Base-by-base conservation (phyloP, 2,888 invertebrate genomes). In the Nemotelus pantherinus region DNA sequence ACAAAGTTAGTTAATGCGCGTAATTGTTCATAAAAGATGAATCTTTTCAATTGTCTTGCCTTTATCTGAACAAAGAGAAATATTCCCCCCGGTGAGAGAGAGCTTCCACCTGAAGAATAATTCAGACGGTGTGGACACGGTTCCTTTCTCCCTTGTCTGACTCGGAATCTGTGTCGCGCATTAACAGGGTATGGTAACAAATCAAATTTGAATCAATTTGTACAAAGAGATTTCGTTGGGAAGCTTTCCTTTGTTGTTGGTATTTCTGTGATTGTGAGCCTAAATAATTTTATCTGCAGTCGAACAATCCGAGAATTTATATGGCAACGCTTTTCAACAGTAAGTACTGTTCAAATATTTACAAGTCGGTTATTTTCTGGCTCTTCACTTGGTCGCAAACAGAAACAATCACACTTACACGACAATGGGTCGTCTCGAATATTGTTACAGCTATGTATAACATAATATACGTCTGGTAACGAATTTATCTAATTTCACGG, bases 11-110 rank as follows among this genome's bases (percentile, higher is more conserved):
- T 58, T 58, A 58, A 58, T 58, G 25, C 25, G 25, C 25, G 58
- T 58, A 58, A 58, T 58, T 58, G 58, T 58, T 58, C 25, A 25
- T 58, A 58, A 58, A 25, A 58, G 25, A 58, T n/a, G 58, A 5
- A n/a, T 58, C 25, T 58, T 58, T 58, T n/a, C 58, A 58, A 4
- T 25, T 25, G 25, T 25, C 25, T 25, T 25, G 25, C 25, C 25
- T 25, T 25, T 25, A 25, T 25, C 25, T 25, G 25, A 25, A 25
- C 25, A 25, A 25, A 25, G 25, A 25, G 25, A 25, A 25, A 25
- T 25, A 25, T 25, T 25, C 25, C 25, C 25, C 25, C 25, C 25
- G 25, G 25, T 25, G 25, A 25, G 25, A 25, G 25, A 25, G 25
- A 25, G 25, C 25, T 25, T 0, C 25, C 25, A 25, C 25, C 25